A percentile compares a stretch with the other conserved stretches of the same genome.
phyloP scores from a whole-genome alignment of 2,113 vertebrate species.

The Lagopus leucura region DNA sequence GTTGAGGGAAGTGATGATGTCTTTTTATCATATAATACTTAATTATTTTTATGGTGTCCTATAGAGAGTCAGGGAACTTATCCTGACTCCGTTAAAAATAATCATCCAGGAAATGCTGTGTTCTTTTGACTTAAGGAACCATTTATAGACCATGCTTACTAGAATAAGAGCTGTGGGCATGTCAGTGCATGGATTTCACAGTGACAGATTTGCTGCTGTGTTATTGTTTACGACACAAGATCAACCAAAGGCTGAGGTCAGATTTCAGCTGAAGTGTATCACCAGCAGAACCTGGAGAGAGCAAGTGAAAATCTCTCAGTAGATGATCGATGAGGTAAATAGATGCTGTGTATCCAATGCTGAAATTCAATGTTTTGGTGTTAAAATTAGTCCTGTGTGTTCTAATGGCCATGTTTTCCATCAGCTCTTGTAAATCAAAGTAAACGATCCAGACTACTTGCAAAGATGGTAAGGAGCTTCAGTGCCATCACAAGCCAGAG shows the following conservation, averaged over 20 bases:
- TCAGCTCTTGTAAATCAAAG: background rate
- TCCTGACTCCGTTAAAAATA: background rate
- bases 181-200: background rate
- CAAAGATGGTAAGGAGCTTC: background rate
- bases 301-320: background rate
- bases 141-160: background rate
- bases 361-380: background rate
- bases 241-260: background rate
- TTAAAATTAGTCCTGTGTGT: background rate
- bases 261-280: background rate
- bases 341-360: too few relatives aligned
- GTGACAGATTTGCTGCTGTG: background rate
- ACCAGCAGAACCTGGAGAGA: background rate
- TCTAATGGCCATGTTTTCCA: background rate
- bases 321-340: background rate
- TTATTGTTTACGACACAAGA: background rate
- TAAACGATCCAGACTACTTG: background rate
- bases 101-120: background rate
- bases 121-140: background rate
- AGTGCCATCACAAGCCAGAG: background rate
- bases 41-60: background rate
- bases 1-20: background rate
- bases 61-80: background rate
- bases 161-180: accelerated
- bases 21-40: background rate